phyloP scores from a whole-genome alignment of 2,797 vertebrate species.

The Chelmon rostratus region DNA sequence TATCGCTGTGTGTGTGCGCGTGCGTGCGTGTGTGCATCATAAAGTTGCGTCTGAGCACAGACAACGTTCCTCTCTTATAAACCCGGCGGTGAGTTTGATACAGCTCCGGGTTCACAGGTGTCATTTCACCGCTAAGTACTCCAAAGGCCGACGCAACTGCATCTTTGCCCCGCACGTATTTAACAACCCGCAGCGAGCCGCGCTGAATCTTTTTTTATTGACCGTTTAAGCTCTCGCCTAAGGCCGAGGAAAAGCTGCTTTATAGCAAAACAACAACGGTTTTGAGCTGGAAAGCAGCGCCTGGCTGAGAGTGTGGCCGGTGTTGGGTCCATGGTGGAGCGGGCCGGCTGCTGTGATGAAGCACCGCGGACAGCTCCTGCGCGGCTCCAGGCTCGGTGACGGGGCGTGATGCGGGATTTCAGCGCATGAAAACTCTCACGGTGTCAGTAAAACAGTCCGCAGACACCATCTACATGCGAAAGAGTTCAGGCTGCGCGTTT shows the following conservation, averaged over 20 bases:
- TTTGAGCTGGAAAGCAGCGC: not conserved
- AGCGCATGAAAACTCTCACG: not conserved
- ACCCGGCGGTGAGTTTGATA: constrained; percentile 38
- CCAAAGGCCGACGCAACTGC: constrained; percentile 25
- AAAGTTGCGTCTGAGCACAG: constrained; percentile 42
- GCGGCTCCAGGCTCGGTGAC: not conserved
- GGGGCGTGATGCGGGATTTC: constrained; percentile 8
- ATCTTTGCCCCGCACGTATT: constrained; percentile 21
- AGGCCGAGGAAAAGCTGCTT: constrained; percentile 16
- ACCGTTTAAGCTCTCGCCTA: constrained; percentile 43
- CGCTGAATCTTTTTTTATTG: constrained; percentile 36
- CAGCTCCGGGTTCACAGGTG: constrained; percentile 47
- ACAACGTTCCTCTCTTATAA: constrained; percentile 16
- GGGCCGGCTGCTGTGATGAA: no score
- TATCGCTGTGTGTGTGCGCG: constrained; percentile 12
- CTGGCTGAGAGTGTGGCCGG: not conserved
- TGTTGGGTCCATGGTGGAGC: no score
- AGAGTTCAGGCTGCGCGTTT: not conserved
- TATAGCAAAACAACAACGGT: constrained; percentile 3
- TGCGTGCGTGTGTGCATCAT: constrained; percentile 15
- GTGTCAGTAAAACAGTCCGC: not conserved
- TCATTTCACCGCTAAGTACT: constrained; percentile 45
- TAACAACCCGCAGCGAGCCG: constrained; percentile 18
- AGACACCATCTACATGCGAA: not conserved
- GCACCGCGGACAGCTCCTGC: constrained; percentile 69